These are phyloP conservation scores for Corella eumyota DNA, from an alignment of 23 tunicate species.

Conservation along the genomic window DNA sequence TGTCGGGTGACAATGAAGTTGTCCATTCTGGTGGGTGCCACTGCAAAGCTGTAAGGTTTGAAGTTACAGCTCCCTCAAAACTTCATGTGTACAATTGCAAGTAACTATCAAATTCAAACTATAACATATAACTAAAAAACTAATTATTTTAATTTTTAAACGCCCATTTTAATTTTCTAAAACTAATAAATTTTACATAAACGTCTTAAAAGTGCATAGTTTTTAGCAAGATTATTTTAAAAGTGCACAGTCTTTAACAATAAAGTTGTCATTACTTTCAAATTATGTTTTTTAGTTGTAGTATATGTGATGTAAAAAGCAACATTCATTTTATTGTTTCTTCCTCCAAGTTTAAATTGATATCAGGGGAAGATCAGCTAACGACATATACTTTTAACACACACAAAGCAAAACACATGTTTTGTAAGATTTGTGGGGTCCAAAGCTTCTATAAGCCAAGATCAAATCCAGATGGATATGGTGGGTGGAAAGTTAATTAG, in stretches of 20 bases:
- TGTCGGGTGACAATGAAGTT: slow-evolving; percentile 7
- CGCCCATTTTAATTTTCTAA: too few species aligned
- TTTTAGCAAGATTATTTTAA: too few species aligned
- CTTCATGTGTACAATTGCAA: slow-evolving; percentile 82
- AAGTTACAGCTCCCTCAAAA: slow-evolving; percentile 38
- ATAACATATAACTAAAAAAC: too few species aligned
- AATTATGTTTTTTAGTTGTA: slow-evolving; percentile 67
- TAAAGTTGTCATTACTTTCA: too few species aligned
- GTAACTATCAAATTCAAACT: too few species aligned
- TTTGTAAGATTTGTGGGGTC: slow-evolving; percentile 86
- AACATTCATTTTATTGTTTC: slow-evolving; percentile 86
- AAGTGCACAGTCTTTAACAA: too few species aligned
- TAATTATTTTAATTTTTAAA: too few species aligned
- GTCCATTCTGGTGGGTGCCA: slow-evolving; percentile 84
- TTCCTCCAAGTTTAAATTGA: slow-evolving; percentile 25
- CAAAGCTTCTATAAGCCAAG: slow-evolving; percentile 89
- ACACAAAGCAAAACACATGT: slow-evolving; percentile 71
- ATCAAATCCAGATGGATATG: slow-evolving; percentile 95
- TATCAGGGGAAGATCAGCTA: slow-evolving; percentile 41
- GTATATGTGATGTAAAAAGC: slow-evolving; percentile 72
- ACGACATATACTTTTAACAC: slow-evolving; percentile 85
- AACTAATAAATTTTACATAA: too few species aligned
- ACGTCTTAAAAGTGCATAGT: too few species aligned
- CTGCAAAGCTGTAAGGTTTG: slow-evolving; percentile 65
- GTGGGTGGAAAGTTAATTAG: slow-evolving; percentile 8